Evolutionary conservation across 2,797 vertebrate genomes (phyloP).

Genomic region (Scarus forsteni): DNA sequence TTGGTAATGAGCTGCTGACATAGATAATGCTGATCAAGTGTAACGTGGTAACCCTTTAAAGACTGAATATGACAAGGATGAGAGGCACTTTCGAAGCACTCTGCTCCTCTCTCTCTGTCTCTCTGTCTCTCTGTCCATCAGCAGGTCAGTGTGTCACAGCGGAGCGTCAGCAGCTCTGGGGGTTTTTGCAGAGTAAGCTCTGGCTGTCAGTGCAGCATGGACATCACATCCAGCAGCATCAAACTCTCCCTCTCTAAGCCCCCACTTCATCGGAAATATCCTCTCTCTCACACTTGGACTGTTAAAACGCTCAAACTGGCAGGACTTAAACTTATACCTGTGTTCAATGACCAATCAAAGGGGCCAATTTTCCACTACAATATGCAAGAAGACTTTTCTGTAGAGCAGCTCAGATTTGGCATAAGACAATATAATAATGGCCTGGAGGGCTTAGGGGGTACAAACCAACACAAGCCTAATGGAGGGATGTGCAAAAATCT

Average conservation of each 20-base stretch:
- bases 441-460: too few species aligned
- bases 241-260: constrained; percentile 25
- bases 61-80: not conserved
- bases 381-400: too few species aligned
- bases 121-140: constrained; percentile 7
- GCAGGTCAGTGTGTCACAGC: constrained; percentile 27
- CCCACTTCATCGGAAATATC: constrained; percentile 29
- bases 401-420: too few species aligned
- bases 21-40: not conserved
- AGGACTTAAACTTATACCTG: not conserved
- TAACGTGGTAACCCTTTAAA: not conserved
- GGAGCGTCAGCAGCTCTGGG: constrained; percentile 23
- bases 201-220: constrained; percentile 26
- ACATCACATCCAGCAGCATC: constrained; percentile 31
- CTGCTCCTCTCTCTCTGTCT: not conserved
- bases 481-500: too few species aligned
- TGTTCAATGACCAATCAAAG: too few species aligned
- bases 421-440: too few species aligned
- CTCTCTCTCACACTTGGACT: not conserved
- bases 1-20: not conserved
- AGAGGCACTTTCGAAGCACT: not conserved
- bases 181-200: constrained; percentile 37
- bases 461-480: too few species aligned
- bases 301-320: not conserved
- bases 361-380: too few species aligned